phyloP scores from a whole-genome alignment of 2,797 vertebrate species.

The Hephaestus fuliginosus region DNA sequence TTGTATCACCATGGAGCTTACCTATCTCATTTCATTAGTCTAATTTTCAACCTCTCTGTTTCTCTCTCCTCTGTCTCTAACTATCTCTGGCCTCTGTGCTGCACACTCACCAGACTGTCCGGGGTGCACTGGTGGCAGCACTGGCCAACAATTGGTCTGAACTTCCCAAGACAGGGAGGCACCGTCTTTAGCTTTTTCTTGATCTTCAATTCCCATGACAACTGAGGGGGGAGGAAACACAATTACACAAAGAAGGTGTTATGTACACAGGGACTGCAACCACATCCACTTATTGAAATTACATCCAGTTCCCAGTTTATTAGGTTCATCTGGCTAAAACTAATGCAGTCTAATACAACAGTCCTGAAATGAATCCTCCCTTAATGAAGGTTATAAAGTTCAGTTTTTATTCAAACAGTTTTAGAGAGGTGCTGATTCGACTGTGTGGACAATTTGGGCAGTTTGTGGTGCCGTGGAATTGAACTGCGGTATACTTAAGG shows the following conservation, averaged over 20 bases:
- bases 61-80: not conserved
- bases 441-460: not conserved
- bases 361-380: not conserved
- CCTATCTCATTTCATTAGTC: not conserved
- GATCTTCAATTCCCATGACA: constrained; percentile 80
- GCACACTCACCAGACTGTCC: constrained; percentile 90
- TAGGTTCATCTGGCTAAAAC: not conserved
- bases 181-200: constrained; percentile 84
- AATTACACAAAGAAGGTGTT: constrained; percentile 40
- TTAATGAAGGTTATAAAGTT: not conserved
- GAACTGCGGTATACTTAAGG: not conserved
- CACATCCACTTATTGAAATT: not conserved
- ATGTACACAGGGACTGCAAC: constrained; percentile 4
- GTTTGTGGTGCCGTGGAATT: not conserved
- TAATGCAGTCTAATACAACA: not conserved
- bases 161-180: constrained; percentile 86
- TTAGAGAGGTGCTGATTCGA: not conserved
- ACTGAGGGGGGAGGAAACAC: constrained; percentile 55
- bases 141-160: constrained; percentile 85
- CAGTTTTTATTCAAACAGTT: not conserved
- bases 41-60: not conserved
- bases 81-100: not conserved
- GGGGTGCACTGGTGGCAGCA: constrained; percentile 94
- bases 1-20: not conserved
- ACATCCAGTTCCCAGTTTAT: not conserved